These are phyloP conservation scores for Marmota monax DNA, from an alignment of 2,113 vertebrate species.

Conservation along the genomic window DNA sequence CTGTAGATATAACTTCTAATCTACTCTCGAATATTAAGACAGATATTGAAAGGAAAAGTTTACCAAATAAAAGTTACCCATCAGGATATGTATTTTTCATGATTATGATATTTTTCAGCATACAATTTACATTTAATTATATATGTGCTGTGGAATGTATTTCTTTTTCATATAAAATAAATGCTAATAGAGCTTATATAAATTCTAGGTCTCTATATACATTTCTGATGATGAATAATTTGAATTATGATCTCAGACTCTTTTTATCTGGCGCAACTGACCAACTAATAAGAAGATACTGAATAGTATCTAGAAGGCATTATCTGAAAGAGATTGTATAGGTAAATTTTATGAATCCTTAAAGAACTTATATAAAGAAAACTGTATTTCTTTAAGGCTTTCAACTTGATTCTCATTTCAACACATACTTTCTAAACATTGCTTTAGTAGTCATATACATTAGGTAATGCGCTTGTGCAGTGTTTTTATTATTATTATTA, in stretches of 20 bases:
- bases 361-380: background rate
- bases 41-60: slow-evolving; percentile 62
- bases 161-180: slow-evolving; percentile 71
- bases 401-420: slow-evolving; percentile 2
- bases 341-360: slow-evolving; percentile 45
- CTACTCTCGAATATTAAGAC: slow-evolving; percentile 71
- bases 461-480: background rate
- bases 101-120: slow-evolving; percentile 75
- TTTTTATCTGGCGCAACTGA: slow-evolving; percentile 43
- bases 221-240: slow-evolving; percentile 69
- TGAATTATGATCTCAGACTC: slow-evolving; percentile 54
- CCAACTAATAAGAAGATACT: background rate
- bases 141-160: slow-evolving; percentile 52
- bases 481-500: too few species aligned
- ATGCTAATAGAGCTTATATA: slow-evolving; percentile 63
- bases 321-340: slow-evolving; percentile 1
- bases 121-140: slow-evolving; percentile 79
- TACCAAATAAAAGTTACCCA: slow-evolving; percentile 74
- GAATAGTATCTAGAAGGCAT: slow-evolving; percentile 38
- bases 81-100: slow-evolving; percentile 79
- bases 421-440: background rate
- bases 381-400: background rate
- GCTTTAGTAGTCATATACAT: background rate
- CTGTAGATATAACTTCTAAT: slow-evolving; percentile 68
- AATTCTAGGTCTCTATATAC: slow-evolving; percentile 57